Evolutionary conservation across 2,113 vertebrate genomes (phyloP).

Genomic region (Tachysurus fulvidraco): DNA sequence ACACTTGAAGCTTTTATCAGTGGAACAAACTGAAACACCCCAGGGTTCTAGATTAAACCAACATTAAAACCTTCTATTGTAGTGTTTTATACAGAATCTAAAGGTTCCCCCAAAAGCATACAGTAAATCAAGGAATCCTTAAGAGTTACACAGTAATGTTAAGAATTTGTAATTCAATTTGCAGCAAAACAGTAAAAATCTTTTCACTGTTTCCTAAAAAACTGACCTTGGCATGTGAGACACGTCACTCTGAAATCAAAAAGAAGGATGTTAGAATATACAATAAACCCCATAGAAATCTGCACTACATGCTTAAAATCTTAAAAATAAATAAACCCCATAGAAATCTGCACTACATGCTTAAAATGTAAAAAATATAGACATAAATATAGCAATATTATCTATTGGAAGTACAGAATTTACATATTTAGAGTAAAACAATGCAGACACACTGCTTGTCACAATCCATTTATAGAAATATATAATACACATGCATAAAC

Average conservation of each 20-base stretch:
- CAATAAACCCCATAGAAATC: not conserved
- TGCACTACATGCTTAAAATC: not conserved
- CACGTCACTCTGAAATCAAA: slow-evolving; percentile 21
- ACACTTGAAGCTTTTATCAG: not conserved
- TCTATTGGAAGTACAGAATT: not conserved
- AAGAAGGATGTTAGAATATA: not conserved
- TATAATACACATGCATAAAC: not conserved
- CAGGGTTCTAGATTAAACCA: not conserved
- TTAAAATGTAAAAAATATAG: not conserved
- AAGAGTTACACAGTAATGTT: not conserved
- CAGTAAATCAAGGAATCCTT: not conserved
- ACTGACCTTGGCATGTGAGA: slow-evolving; percentile 34
- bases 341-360: not conserved
- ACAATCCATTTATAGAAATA: too few species aligned
- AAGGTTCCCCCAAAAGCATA: not conserved
- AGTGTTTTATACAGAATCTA: not conserved
- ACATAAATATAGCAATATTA: not conserved
- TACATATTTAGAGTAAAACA: not conserved
- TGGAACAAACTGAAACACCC: not conserved
- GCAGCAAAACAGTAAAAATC: not conserved
- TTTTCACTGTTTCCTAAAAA: not conserved
- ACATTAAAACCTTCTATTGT: not conserved
- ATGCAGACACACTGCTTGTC: not conserved
- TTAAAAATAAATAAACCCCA: not conserved
- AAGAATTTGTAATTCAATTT: not conserved